A percentile compares a stretch with the other conserved stretches of the same genome.
phyloP scores from a whole-genome alignment of 1,140 invertebrate species.

The Cydia amplana region DNA sequence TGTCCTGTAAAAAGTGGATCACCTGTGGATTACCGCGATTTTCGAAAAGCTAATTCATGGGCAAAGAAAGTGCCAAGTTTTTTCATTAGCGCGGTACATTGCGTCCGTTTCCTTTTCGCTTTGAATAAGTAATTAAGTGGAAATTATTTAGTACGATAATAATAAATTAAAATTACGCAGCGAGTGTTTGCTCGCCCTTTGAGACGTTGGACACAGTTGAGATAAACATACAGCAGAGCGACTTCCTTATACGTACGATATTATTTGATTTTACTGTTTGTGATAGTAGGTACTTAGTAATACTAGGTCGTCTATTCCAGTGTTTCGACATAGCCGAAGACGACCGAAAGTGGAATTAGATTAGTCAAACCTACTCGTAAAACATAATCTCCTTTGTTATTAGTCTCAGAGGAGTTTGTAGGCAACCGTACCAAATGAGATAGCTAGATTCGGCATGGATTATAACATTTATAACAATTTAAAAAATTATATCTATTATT shows the following conservation, averaged over 20 bases:
- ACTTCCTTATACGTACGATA: neutral
- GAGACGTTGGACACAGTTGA: constrained; percentile 17
- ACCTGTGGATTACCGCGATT: no score
- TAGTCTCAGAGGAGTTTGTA: no score
- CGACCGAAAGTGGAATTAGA: no score
- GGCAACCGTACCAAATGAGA: no score
- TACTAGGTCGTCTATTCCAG: no score
- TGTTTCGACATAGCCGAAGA: no score
- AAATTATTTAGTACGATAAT: constrained; percentile 30
- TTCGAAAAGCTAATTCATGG: neutral
- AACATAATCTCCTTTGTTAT: no score
- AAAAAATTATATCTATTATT: no score
- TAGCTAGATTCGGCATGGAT: no score
- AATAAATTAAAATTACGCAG: constrained; percentile 32
- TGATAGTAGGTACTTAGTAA: neutral
- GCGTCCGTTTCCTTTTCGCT: constrained; percentile 16
- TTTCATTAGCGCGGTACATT: constrained; percentile 25
- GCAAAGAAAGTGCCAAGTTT: constrained; percentile 17
- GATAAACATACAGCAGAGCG: neutral
- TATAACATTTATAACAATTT: no score
- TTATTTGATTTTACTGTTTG: neutral
- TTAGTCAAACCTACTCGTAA: no score
- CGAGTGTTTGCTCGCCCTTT: constrained; percentile 27
- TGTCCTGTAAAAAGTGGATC: no score
- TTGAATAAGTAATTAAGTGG: constrained; percentile 31